Evolutionary conservation across 2,888 invertebrate genomes (phyloP), one percentile per base, ranked within the genome.

Genomic region (Polydesmus complanatus): DNA sequence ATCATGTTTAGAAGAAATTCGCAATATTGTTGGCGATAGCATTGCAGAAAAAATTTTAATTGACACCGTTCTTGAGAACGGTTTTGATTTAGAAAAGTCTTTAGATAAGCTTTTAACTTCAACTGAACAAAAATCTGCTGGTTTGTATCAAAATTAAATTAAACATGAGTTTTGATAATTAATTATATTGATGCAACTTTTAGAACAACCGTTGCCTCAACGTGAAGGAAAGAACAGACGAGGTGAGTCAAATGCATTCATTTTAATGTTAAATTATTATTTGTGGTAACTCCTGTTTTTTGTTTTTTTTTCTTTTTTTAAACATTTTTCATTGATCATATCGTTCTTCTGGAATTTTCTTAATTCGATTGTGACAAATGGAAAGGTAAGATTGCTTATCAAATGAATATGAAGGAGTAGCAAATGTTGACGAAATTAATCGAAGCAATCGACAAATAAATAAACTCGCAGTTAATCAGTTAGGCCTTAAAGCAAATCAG

Each of bases 1-100:
- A 71, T 88, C 89, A 0, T 92, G 93, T 68, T 77, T 92, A 59
- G 90, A 91, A 69, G 84, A 86, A 70, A 79, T 94, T 47, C 82
- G 85, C 62, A 83, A 84, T 71, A 82, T 89, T 5, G 78, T 92
- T 56, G 92, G 90, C 3, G 86, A 88, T 59, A 78, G 83, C 0
- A 75, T 85, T 11, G 78, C 89, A 0, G 87, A 90, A 67, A 80
- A 82, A 64, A 78, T 82, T 57, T 78, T 94, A 58, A 79, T 84
- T 22, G 82, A 85, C 66, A 81, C 84, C 53, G 82, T 89, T 27
- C 74, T 91, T 61, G 79, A 80, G 61, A 78, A 84, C 67, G 80
- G 84, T 65, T 93, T 84, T 72, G 81, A 90, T 73, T 78, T 82
- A 50, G 83, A 83, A 66, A 81, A 81, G 69, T 80, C 86, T 19